Conservation (phyloP, 2,888 invertebrate species). For the Melinopterus prodromus region DNA sequence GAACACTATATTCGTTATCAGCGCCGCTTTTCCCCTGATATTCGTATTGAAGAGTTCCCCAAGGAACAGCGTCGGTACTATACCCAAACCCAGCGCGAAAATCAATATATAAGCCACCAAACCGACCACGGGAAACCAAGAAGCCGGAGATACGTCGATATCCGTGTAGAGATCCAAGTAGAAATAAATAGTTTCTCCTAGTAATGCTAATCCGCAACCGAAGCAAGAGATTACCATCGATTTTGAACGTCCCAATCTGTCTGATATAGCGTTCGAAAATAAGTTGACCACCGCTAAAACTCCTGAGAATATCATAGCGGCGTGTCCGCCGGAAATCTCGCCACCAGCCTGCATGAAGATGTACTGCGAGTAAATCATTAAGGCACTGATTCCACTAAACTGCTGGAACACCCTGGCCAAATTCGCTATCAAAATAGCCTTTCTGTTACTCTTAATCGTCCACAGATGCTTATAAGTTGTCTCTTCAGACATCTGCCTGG, state of each 20-base stretch:
- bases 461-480: constrained; percentile 50
- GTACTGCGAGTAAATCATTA: constrained; percentile 49
- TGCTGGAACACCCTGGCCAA: constrained; percentile 50
- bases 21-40: constrained; percentile 52
- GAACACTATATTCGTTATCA: constrained; percentile 47
- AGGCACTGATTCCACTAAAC: constrained; percentile 49
- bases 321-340: constrained; percentile 48
- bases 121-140: constrained; percentile 53
- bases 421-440: constrained; percentile 48
- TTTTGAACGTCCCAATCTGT: constrained; percentile 42
- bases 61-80: constrained; percentile 52
- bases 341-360: constrained; percentile 54
- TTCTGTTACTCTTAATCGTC: constrained; percentile 48
- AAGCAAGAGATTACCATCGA: constrained; percentile 46
- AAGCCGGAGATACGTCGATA: constrained; percentile 43
- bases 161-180: constrained; percentile 42
- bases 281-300: constrained; percentile 37
- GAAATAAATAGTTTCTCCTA: constrained; percentile 47
- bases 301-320: constrained; percentile 49
- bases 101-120: constrained; percentile 49
- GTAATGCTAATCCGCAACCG: constrained; percentile 44
- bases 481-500: constrained; percentile 51
- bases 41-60: constrained; percentile 52
- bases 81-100: constrained; percentile 48
- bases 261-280: constrained; percentile 42